Conservation (phyloP, 2,113 vertebrate genomes). For the Zonotrichia leucophrys region DNA sequence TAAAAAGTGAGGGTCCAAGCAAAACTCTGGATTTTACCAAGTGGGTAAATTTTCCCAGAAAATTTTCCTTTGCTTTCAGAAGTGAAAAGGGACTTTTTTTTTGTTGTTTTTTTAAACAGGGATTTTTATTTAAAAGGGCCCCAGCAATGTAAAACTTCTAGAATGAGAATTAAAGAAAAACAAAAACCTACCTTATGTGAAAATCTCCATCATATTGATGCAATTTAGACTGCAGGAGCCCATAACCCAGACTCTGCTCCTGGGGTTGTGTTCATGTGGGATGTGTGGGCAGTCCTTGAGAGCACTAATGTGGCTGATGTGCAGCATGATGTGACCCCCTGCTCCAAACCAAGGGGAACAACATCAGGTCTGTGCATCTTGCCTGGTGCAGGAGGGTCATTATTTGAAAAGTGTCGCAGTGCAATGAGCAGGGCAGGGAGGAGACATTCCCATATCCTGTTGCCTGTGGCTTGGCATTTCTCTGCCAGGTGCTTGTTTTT, state of each 20-base stretch:
- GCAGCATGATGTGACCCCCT: background rate
- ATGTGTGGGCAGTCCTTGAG: background rate
- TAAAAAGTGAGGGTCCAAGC: background rate
- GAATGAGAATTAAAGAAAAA: background rate
- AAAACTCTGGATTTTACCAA: background rate
- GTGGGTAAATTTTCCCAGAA: background rate
- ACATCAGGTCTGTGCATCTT: background rate
- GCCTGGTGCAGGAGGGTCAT: background rate
- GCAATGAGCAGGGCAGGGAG: background rate
- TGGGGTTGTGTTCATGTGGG: accelerated
- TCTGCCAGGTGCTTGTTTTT: background rate
- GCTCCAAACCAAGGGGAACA: accelerated
- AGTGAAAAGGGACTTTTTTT: background rate
- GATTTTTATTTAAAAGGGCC: background rate
- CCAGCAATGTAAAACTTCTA: background rate
- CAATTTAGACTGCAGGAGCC: background rate
- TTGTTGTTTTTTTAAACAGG: background rate
- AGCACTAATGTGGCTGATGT: background rate
- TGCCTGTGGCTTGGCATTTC: background rate
- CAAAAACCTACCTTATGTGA: background rate
- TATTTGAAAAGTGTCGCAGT: background rate
- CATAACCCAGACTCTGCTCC: background rate
- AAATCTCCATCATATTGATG: background rate
- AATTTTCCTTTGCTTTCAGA: background rate
- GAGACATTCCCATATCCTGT: accelerated